These are phyloP conservation scores for Noctilio leporinus DNA, from an alignment of 2,113 vertebrate species.

Conservation along the genomic window DNA sequence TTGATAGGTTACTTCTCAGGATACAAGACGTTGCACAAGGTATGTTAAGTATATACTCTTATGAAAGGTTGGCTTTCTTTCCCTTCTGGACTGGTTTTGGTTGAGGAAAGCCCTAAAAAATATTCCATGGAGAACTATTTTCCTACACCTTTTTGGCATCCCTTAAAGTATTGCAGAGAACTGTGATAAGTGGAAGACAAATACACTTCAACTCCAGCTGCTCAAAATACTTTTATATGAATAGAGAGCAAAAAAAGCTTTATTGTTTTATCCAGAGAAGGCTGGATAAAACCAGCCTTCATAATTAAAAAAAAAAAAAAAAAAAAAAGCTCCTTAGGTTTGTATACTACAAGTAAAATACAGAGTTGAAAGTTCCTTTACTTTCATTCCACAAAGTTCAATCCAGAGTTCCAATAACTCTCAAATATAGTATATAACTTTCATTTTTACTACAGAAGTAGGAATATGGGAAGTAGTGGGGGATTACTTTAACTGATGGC, in stretches of 20 bases:
- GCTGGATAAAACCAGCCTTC: neutral
- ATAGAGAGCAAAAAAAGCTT: neutral
- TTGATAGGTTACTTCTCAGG: neutral
- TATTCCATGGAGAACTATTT: neutral
- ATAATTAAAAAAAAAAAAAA: neutral
- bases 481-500: constrained; percentile 23
- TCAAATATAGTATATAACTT: constrained; percentile 35
- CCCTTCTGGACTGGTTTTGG: constrained; percentile 20
- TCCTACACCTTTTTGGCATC: neutral
- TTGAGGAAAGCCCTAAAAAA: constrained; percentile 21
- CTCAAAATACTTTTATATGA: neutral
- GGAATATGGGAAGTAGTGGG: neutral
- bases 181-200: neutral
- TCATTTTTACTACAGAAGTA: constrained; percentile 24
- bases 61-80: neutral
- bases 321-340: neutral
- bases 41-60: neutral
- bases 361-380: neutral
- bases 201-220: neutral
- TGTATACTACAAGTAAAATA: neutral
- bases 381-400: constrained; percentile 15
- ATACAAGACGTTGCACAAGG: neutral
- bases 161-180: neutral
- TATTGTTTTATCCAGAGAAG: neutral
- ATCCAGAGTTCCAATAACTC: neutral